A percentile compares a stretch with the other conserved stretches of the same genome.
Conservation (phyloP, 2,888 invertebrate species). For the Metellina segmentata region DNA sequence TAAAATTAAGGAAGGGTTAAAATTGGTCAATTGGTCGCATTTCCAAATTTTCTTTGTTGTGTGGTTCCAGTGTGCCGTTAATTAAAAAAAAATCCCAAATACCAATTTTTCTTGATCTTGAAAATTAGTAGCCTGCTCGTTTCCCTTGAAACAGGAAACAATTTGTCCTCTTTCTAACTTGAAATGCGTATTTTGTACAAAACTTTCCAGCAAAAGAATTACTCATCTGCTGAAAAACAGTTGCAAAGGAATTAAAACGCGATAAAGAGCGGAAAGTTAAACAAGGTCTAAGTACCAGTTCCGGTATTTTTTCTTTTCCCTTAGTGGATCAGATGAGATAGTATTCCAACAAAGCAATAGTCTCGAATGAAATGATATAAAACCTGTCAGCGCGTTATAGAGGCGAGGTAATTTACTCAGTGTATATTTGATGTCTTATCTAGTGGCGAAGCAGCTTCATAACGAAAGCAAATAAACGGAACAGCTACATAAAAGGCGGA, state of each 20-base stretch:
- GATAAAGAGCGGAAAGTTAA: neutral
- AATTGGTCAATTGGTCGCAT: too few species aligned
- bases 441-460: neutral
- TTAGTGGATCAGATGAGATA: neutral
- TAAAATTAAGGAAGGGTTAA: too few species aligned
- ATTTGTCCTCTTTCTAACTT: too few species aligned
- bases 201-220: too few species aligned
- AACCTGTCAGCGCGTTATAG: conserved; percentile 31
- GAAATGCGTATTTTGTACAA: too few species aligned
- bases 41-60: too few species aligned
- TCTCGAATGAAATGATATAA: conserved; percentile 17
- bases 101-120: too few species aligned
- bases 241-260: neutral
- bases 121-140: too few species aligned
- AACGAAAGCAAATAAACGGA: conserved; percentile 33
- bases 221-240: neutral
- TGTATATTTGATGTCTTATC: conserved; percentile 38
- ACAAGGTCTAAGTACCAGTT: neutral
- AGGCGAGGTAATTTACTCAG: conserved; percentile 33
- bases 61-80: too few species aligned
- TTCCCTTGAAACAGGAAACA: too few species aligned
- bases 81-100: too few species aligned
- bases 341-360: neutral
- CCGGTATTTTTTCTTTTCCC: too few species aligned
- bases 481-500: conserved; percentile 30